Evolutionary conservation across 2,888 invertebrate genomes (phyloP).

Genomic region (Archaeoteleia sp.): DNA sequence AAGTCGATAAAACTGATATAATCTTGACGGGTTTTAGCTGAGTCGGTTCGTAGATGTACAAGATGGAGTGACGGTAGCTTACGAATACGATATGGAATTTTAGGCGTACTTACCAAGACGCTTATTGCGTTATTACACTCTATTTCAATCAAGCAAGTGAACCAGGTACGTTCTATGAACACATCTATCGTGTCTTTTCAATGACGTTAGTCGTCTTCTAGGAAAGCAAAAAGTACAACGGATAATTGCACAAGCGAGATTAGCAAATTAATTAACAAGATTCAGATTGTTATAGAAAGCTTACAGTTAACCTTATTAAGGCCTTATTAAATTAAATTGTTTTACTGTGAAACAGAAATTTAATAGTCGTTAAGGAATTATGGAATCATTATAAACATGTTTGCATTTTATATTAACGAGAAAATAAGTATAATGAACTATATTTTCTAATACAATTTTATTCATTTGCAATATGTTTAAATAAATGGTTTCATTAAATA

Average conservation of each 20-base stretch:
- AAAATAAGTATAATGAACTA: too few species aligned
- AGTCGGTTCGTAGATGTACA: conserved; percentile 10
- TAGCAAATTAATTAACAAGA: conserved; percentile 30
- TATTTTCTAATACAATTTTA: too few species aligned
- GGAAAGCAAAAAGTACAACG: conserved; percentile 11
- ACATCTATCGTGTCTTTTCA: conserved; percentile 4
- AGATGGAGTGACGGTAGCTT: conserved; percentile 4
- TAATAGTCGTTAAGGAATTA: too few species aligned
- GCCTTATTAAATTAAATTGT: too few species aligned
- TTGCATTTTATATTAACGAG: too few species aligned
- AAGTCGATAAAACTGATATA: conserved; percentile 9
- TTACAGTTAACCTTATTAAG: conserved; percentile 19
- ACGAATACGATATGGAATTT: conserved; percentile 12
- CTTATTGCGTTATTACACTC: conserved; percentile 29
- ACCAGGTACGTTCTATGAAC: conserved; percentile 18
- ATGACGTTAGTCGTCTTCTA: neutral
- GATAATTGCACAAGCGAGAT: conserved; percentile 13
- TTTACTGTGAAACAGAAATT: too few species aligned
- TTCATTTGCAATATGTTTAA: too few species aligned
- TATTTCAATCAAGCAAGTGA: conserved; percentile 7
- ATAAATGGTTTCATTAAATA: too few species aligned
- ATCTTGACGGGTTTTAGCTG: conserved; percentile 7
- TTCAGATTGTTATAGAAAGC: conserved; percentile 14
- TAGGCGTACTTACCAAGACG: conserved; percentile 8
- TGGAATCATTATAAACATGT: too few species aligned